Evolutionary conservation across 1,140 invertebrate species (phyloP), one percentile per base, ranked within the genome.

Genomic region (Cephus cinctus): DNA sequence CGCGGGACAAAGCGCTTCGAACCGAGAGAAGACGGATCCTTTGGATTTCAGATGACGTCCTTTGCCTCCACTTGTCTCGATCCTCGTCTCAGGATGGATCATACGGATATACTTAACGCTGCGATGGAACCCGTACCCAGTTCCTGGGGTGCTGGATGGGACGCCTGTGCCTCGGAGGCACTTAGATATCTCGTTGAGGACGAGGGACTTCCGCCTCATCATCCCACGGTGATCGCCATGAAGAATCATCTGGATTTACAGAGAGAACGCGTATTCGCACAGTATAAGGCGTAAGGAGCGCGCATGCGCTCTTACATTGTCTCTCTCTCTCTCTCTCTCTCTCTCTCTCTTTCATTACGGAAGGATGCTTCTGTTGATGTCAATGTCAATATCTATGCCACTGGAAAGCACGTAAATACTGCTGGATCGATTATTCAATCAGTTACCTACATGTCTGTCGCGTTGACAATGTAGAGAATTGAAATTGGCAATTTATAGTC

Each of bases 171-270:
- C 4, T 40, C 61, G 12, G 72, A 76, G 43, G 62, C 72, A 2
- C 32, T 76, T 1, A 59, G 69, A 38, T 76, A 73, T 44, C 63
- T 76, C 15, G 57, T 72, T 3, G 70, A 74, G 51, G 62, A 73
- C n/a, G 73, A 76, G 34, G 70, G 70, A 2, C 54, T 76, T 14
- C 55, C 65, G 9, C 52, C 56, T 14, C 63, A 70, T 49, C 71
- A 76, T 61, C 72, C 73, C 5, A 72, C 69, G 2, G 65, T 76
- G 30, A 15, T 74, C 2, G 70, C 69, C 3, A 67, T 76, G 59
- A 73, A 69, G 43, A 65, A 50, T 44, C 68, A 76, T 41, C 56
- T 76, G 22, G 59, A 69, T 4, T 40, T 59, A n/a, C 73, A 74
- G 32, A 68, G 64, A 46, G 62, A 65, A 39, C 60, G 64, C 11